Conservation (phyloP, 2,888 invertebrate species). For the Microplitis manilae region DNA sequence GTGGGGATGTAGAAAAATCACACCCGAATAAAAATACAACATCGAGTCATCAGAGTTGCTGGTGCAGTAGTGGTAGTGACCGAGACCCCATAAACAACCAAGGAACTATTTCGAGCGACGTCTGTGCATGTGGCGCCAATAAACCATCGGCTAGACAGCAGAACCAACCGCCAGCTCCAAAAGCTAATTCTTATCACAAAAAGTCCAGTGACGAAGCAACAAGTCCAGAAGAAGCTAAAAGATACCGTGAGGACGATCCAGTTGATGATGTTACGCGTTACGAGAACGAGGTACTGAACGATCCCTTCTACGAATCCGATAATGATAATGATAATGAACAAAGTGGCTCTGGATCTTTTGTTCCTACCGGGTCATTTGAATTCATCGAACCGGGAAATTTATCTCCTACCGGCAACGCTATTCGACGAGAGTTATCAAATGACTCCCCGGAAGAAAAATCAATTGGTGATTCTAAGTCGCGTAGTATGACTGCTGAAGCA, state of each 20-base stretch:
- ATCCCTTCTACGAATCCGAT: constrained; percentile 66
- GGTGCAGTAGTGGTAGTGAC: constrained; percentile 38
- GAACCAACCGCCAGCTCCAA: constrained; percentile 22
- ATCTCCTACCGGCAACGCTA: constrained; percentile 40
- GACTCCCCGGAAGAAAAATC: constrained; percentile 40
- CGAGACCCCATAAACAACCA: constrained; percentile 32
- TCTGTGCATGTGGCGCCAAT: constrained; percentile 31
- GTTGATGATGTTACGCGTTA: constrained; percentile 62
- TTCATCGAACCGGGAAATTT: constrained; percentile 55
- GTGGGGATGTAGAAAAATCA: constrained; percentile 45
- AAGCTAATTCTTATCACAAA: not conserved
- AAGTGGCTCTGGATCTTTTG: constrained; percentile 53
- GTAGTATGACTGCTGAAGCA: constrained; percentile 46
- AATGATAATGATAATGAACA: constrained; percentile 50
- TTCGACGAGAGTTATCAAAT: constrained; percentile 44
- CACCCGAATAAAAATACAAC: constrained; percentile 40
- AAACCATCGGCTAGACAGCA: constrained; percentile 11
- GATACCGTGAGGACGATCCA: constrained; percentile 1
- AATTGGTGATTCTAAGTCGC: constrained; percentile 37
- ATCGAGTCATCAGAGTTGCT: constrained; percentile 32
- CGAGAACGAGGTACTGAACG: constrained; percentile 62
- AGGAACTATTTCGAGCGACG: constrained; percentile 34
- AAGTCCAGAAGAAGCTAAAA: constrained; percentile 12
- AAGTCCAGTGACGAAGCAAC: not conserved
- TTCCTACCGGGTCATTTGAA: constrained; percentile 61